Evolutionary conservation across 2,888 invertebrate species (phyloP).

Genomic region (Disparrhopalites patrizii): DNA sequence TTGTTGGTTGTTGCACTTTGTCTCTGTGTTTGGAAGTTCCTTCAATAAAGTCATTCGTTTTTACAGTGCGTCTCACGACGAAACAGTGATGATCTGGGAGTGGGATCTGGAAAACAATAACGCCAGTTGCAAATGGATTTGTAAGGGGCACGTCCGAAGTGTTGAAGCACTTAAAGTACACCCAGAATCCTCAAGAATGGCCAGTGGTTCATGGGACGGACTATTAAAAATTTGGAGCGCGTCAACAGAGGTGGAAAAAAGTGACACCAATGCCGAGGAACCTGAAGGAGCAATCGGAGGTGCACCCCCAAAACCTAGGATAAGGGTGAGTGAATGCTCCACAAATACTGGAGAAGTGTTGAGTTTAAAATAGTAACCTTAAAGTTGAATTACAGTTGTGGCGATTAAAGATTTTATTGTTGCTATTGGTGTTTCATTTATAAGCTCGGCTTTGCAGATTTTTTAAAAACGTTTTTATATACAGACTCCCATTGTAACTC

Average conservation of each 20-base stretch:
- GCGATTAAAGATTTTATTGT: too few species aligned
- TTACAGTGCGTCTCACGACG: constrained; percentile 82
- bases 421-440: not conserved
- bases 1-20: constrained; percentile 4
- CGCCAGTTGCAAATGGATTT: constrained; percentile 72
- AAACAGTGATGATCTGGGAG: constrained; percentile 84
- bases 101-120: constrained; percentile 72
- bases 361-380: not conserved
- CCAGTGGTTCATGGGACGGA: constrained; percentile 90
- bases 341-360: not conserved
- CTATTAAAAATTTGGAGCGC: constrained; percentile 85
- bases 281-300: constrained; percentile 42
- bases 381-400: not conserved
- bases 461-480: constrained; percentile 45
- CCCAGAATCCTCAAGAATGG: constrained; percentile 61
- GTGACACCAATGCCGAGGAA: constrained; percentile 49
- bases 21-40: too few species aligned
- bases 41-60: too few species aligned
- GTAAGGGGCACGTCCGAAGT: constrained; percentile 87
- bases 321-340: constrained; percentile 9
- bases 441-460: too few species aligned
- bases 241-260: constrained; percentile 34
- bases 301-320: constrained; percentile 10
- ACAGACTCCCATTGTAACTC: constrained; percentile 75
- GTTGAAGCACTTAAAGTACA: constrained; percentile 82